These are phyloP conservation scores for Hermatobates lingyangjiaoensis DNA, from an alignment of 1,140 invertebrate genomes.

Conservation along the genomic window DNA sequence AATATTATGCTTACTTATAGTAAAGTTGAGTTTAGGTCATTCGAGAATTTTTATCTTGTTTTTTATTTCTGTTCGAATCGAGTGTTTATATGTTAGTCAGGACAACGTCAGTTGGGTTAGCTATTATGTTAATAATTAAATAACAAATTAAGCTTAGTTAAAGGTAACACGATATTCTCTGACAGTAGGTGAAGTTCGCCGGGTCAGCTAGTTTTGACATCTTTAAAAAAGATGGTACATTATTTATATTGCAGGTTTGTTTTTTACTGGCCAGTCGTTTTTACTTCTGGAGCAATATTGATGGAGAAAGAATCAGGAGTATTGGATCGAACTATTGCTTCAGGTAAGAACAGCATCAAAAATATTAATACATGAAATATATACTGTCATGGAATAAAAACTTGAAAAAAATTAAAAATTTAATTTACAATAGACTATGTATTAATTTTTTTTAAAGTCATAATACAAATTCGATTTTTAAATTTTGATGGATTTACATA, in stretches of 20 bases:
- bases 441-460: too few species aligned
- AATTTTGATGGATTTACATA: not conserved
- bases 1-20: too few species aligned
- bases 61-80: too few species aligned
- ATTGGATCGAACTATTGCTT: conserved; percentile 16
- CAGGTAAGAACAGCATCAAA: conserved; percentile 22
- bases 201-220: conserved; percentile 26
- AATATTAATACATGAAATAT: not conserved
- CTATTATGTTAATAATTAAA: too few species aligned
- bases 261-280: conserved; percentile 17
- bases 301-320: conserved; percentile 16
- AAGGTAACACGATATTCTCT: too few species aligned
- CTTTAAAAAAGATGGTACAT: not conserved
- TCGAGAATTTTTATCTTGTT: too few species aligned
- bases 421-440: too few species aligned
- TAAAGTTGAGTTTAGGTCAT: too few species aligned
- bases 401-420: not conserved
- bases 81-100: too few species aligned
- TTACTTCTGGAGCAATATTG: conserved; percentile 16
- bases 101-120: too few species aligned
- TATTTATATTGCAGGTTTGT: conserved; percentile 13
- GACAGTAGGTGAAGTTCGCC: too few species aligned
- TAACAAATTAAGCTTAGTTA: too few species aligned
- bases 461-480: not conserved
- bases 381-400: not conserved